Percentiles rank a stretch among this genome's conserved stretches.
These are phyloP conservation scores for Brachyhypopomus occidentalis DNA, from an alignment of 2,113 vertebrate species.

Conservation along the genomic window DNA sequence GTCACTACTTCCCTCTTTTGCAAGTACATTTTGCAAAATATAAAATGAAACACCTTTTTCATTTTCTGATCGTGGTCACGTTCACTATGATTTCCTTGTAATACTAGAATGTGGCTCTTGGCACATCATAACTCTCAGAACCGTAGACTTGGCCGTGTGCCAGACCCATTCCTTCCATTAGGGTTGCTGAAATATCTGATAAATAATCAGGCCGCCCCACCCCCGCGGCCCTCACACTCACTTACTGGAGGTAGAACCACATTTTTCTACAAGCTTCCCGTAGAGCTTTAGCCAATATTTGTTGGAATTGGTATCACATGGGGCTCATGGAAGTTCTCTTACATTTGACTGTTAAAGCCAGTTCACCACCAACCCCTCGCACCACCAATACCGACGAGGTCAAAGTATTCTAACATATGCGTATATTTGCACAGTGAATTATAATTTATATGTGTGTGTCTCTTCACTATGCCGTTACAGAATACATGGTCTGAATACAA, in stretches of 20 bases:
- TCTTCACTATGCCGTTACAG: not conserved
- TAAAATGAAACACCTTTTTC: constrained; percentile 60
- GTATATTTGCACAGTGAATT: not conserved
- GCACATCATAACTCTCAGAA: constrained; percentile 45
- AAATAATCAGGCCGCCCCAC: constrained; percentile 47
- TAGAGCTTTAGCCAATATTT: constrained; percentile 11
- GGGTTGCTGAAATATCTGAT: constrained; percentile 53
- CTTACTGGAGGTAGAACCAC: constrained; percentile 38
- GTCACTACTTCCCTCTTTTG: not conserved
- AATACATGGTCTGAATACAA: constrained; percentile 1
- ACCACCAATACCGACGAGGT: not conserved
- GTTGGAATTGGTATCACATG: not conserved
- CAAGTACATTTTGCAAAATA: constrained; percentile 43
- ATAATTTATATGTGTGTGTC: not conserved
- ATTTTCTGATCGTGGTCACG: constrained; percentile 50
- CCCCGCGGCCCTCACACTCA: not conserved
- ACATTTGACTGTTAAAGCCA: not conserved
- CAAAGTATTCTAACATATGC: not conserved
- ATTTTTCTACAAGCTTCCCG: constrained; percentile 25
- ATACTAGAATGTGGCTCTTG: constrained; percentile 54
- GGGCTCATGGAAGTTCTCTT: not conserved
- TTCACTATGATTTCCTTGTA: constrained; percentile 52
- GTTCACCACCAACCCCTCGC: not conserved
- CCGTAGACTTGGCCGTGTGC: constrained; percentile 44
- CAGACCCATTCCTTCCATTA: constrained; percentile 54